Conservation (phyloP, 2,113 vertebrate species). For the Gasterosteus nipponicus region DNA sequence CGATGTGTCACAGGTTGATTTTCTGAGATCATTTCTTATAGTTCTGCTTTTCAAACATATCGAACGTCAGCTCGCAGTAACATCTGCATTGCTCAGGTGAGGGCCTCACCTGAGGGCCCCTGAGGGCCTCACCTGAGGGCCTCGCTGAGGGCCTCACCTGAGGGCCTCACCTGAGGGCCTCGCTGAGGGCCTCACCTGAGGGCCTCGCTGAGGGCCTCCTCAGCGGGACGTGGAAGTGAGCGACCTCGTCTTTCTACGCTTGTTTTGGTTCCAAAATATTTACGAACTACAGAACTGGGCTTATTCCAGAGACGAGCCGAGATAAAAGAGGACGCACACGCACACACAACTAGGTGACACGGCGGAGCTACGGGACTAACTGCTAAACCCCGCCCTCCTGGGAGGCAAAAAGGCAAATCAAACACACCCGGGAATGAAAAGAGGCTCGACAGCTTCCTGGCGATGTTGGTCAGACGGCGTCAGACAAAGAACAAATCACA, state of each 20-base stretch:
- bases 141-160: too few relatives aligned
- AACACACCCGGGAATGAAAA: constrained; percentile 12
- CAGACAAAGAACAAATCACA: constrained; percentile 24
- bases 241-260: neutral
- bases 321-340: neutral
- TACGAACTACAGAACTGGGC: constrained; percentile 19
- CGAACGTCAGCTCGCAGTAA: neutral
- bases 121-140: too few relatives aligned
- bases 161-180: too few relatives aligned
- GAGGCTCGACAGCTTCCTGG: constrained; percentile 23
- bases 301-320: constrained; percentile 9
- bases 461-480: constrained; percentile 23
- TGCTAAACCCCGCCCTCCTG: constrained; percentile 6
- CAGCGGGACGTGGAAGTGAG: neutral
- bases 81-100: neutral
- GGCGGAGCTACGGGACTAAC: constrained; percentile 10
- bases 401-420: constrained; percentile 25
- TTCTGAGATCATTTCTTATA: too few relatives aligned
- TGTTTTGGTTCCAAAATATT: constrained; percentile 27
- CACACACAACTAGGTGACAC: constrained; percentile 23
- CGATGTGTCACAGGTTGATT: too few relatives aligned
- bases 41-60: neutral
- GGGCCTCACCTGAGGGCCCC: too few relatives aligned
- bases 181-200: too few relatives aligned
- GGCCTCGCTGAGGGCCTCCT: too few relatives aligned